Evolutionary conservation across 1,140 invertebrate genomes (phyloP).

Genomic region (Eumeta japonica): DNA sequence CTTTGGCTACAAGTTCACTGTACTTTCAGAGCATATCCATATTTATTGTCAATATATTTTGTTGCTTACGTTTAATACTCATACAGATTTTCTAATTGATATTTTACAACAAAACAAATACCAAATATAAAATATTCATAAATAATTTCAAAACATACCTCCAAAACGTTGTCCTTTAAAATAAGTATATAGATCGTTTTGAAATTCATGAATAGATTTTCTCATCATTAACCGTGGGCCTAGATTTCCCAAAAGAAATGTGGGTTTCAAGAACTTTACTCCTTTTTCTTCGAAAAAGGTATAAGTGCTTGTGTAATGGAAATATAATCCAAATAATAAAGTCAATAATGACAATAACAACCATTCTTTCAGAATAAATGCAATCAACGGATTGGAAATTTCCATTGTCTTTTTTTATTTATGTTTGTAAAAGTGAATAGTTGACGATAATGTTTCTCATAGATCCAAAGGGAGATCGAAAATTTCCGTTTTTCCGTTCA

Average conservation of each 20-base stretch:
- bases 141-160: conserved; percentile 44
- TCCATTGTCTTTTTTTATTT: too few relatives aligned
- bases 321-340: conserved; percentile 33
- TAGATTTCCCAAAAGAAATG: conserved; percentile 47
- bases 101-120: too few relatives aligned
- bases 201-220: conserved; percentile 49
- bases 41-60: too few relatives aligned
- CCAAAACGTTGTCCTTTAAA: conserved; percentile 50
- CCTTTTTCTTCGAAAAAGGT: conserved; percentile 43
- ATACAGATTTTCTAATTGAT: too few relatives aligned
- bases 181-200: conserved; percentile 41
- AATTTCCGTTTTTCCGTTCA: too few relatives aligned
- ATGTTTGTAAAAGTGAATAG: too few relatives aligned
- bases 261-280: conserved; percentile 39
- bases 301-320: conserved; percentile 41
- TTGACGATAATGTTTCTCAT: too few relatives aligned
- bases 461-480: too few relatives aligned
- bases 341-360: conserved; percentile 31
- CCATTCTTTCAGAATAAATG: conserved; percentile 37
- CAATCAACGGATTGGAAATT: conserved; percentile 23
- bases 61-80: too few relatives aligned
- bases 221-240: conserved; percentile 32
- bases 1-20: too few relatives aligned
- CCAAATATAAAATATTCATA: conserved; percentile 4
- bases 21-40: too few relatives aligned